A percentile compares a stretch with the other conserved stretches of the same genome.
phyloP scores from a whole-genome alignment of 2,797 vertebrate genomes.

The Typhlichthys subterraneus region DNA sequence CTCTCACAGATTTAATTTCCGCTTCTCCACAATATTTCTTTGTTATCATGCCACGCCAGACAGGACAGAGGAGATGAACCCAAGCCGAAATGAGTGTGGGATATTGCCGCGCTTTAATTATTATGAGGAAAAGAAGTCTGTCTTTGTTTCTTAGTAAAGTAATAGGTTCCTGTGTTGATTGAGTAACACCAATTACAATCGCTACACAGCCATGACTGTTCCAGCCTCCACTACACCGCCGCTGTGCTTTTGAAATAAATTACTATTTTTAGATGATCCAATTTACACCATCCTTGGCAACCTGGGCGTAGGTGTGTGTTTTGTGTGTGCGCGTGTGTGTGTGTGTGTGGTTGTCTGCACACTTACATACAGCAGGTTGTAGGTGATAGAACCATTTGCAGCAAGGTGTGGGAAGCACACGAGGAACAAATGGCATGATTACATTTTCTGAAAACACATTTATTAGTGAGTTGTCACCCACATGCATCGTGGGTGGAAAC shows the following conservation, averaged over 20 bases:
- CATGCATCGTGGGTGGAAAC: constrained; percentile 19
- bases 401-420: constrained; percentile 26
- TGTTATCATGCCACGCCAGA: constrained; percentile 36
- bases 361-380: constrained; percentile 17
- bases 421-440: constrained; percentile 37
- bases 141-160: constrained; percentile 60
- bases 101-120: constrained; percentile 38
- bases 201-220: constrained; percentile 44
- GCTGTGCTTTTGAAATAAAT: constrained; percentile 50
- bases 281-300: constrained; percentile 40
- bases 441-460: constrained; percentile 37
- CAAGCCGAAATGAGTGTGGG: constrained; percentile 30
- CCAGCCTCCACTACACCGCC: constrained; percentile 49
- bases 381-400: constrained; percentile 37
- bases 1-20: constrained; percentile 50
- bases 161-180: constrained; percentile 57
- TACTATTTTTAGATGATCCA: constrained; percentile 66
- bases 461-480: constrained; percentile 31
- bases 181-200: constrained; percentile 64
- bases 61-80: constrained; percentile 42
- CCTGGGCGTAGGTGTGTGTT: constrained; percentile 6
- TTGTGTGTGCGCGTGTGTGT: constrained; percentile 7
- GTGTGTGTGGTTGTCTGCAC: not conserved
- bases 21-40: constrained; percentile 35
- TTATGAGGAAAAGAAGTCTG: constrained; percentile 57